Evolutionary conservation across 2,888 invertebrate species (phyloP).

Genomic region (Scelioninae gen. 1): DNA sequence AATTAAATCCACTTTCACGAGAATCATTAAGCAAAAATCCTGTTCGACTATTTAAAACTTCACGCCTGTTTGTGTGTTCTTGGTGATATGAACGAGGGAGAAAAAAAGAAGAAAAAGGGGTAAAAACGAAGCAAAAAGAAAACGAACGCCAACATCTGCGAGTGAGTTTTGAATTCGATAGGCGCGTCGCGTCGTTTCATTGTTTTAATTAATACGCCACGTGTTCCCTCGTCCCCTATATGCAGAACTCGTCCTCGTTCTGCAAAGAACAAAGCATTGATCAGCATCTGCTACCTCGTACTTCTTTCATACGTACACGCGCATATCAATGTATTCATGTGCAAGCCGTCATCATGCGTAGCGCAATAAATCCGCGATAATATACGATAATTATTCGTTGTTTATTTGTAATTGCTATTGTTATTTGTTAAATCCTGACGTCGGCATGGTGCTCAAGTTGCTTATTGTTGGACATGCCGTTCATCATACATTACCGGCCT

Average conservation of each 20-base stretch:
- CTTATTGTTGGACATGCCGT: constrained; percentile 30
- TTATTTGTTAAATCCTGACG: constrained; percentile 55
- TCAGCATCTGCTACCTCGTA: constrained; percentile 76
- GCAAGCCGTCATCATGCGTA: constrained; percentile 64
- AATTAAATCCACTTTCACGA: constrained; percentile 19
- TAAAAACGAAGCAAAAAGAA: constrained; percentile 58
- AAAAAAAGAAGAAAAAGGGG: constrained; percentile 64
- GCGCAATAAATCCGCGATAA: constrained; percentile 69
- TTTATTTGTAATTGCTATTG: constrained; percentile 68
- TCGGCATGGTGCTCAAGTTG: constrained; percentile 27
- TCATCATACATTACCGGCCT: constrained; percentile 46
- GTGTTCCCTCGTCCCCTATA: constrained; percentile 74
- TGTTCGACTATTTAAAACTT: constrained; percentile 43
- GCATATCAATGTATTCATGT: constrained; percentile 68
- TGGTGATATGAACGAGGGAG: constrained; percentile 55
- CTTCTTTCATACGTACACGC: constrained; percentile 68
- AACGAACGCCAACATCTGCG: constrained; percentile 71
- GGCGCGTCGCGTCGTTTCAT: constrained; percentile 74
- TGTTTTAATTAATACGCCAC: constrained; percentile 82
- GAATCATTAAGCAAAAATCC: constrained; percentile 38
- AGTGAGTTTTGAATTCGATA: constrained; percentile 72
- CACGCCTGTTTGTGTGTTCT: constrained; percentile 58
- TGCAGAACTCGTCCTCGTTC: constrained; percentile 67
- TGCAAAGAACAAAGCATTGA: constrained; percentile 75
- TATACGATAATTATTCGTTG: constrained; percentile 69